These are phyloP conservation scores for Melipona beecheii DNA, from an alignment of 2,888 invertebrate genomes.

Conservation along the genomic window DNA sequence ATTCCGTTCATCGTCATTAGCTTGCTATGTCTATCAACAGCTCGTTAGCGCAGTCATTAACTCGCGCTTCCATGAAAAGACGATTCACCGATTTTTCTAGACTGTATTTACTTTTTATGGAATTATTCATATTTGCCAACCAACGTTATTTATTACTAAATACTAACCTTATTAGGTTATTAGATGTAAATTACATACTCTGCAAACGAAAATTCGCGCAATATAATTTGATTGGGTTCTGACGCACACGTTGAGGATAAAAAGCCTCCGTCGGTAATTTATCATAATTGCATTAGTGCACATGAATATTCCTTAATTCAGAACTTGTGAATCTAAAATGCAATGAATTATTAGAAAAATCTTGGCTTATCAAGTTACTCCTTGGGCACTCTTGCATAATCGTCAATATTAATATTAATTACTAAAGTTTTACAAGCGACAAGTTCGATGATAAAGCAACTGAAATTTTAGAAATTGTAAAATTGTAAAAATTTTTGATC, in stretches of 20 bases:
- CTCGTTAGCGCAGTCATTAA: conserved; percentile 32
- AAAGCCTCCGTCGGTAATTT: conserved; percentile 8
- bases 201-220: neutral
- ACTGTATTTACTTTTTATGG: neutral
- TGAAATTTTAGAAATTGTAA: neutral
- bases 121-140: neutral
- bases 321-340: neutral
- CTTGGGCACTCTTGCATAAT: neutral
- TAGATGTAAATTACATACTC: neutral
- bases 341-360: neutral
- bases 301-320: neutral
- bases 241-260: neutral
- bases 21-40: conserved; percentile 9
- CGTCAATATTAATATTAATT: neutral
- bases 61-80: neutral
- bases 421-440: neutral
- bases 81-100: conserved; percentile 1
- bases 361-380: neutral
- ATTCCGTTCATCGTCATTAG: neutral
- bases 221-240: neutral
- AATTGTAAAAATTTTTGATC: neutral
- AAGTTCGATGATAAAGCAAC: neutral
- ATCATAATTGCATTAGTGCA: neutral
- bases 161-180: no score
- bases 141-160: neutral